Conservation (phyloP, 2,888 invertebrate species). For the Hyposoter dolosus region DNA sequence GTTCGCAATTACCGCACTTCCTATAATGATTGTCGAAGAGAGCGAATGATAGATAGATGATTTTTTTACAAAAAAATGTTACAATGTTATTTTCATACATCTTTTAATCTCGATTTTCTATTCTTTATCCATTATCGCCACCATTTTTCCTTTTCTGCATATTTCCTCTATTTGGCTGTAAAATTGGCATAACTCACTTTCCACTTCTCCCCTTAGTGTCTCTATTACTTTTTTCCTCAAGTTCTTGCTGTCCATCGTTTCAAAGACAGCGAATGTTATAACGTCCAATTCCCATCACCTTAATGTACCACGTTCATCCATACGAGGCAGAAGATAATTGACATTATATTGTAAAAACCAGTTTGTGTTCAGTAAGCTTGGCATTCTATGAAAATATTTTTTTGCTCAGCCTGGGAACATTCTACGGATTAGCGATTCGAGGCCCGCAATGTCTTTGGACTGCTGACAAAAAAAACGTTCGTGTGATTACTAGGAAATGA, state of each 20-base stretch:
- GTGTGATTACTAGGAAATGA: background rate
- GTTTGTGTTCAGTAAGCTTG: background rate
- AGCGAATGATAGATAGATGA: too few relatives aligned
- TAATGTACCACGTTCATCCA: background rate
- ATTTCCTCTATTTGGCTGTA: too few relatives aligned
- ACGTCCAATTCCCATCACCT: background rate
- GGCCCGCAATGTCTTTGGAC: background rate
- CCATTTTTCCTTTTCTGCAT: too few relatives aligned
- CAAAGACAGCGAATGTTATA: background rate
- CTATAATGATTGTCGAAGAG: background rate
- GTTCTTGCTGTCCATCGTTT: too few relatives aligned
- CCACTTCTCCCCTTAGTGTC: too few relatives aligned
- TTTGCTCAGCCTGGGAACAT: background rate
- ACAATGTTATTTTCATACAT: too few relatives aligned
- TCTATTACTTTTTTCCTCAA: too few relatives aligned
- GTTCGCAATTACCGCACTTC: background rate
- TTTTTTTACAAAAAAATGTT: too few relatives aligned
- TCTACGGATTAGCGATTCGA: conserved; percentile 10
- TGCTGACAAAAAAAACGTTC: background rate
- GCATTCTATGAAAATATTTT: background rate
- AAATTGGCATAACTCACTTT: too few relatives aligned
- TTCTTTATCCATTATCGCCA: too few relatives aligned
- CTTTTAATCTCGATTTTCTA: too few relatives aligned
- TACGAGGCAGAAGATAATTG: conserved; percentile 1
- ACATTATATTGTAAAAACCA: background rate